Conservation (phyloP, 2,888 invertebrate genomes). For the Diarsia mendica region DNA sequence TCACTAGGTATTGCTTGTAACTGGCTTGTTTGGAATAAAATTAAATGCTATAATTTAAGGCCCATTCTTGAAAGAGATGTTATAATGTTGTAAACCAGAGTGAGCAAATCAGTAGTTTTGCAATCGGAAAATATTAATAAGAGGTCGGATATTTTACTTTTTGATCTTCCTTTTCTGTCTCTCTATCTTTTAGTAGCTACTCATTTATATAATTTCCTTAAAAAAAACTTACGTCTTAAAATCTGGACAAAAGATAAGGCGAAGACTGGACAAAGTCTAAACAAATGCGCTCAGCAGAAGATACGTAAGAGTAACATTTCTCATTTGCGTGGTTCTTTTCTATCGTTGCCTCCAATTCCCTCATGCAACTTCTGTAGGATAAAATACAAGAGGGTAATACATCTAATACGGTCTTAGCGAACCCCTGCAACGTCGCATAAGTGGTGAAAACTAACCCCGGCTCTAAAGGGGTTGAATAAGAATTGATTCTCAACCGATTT, state of each 20-base stretch:
- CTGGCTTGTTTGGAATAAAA: too few relatives aligned
- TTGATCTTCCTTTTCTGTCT: not conserved
- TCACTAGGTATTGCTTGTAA: too few relatives aligned
- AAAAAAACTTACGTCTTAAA: too few relatives aligned
- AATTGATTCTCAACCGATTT: conserved; percentile 59
- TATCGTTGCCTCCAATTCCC: not conserved
- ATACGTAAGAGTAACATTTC: too few relatives aligned
- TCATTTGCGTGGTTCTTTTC: too few relatives aligned
- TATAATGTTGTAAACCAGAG: not conserved
- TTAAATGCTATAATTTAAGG: not conserved
- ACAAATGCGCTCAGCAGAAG: too few relatives aligned
- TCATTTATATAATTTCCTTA: too few relatives aligned
- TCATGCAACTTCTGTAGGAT: not conserved
- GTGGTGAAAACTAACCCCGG: conserved; percentile 50
- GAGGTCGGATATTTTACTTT: not conserved
- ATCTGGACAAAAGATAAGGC: too few relatives aligned
- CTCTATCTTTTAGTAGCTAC: too few relatives aligned
- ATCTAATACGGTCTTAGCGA: conserved; percentile 38
- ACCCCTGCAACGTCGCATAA: conserved; percentile 48
- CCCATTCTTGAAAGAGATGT: not conserved
- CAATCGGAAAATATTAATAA: too few relatives aligned
- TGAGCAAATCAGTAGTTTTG: not conserved
- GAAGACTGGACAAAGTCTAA: too few relatives aligned
- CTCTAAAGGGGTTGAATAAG: conserved; percentile 38
- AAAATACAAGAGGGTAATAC: conserved; percentile 36